Percentiles rank a stretch among this genome's conserved stretches.
Evolutionary conservation across 1,140 invertebrate genomes (phyloP).

Genomic region (Zaprionus inermis): DNA sequence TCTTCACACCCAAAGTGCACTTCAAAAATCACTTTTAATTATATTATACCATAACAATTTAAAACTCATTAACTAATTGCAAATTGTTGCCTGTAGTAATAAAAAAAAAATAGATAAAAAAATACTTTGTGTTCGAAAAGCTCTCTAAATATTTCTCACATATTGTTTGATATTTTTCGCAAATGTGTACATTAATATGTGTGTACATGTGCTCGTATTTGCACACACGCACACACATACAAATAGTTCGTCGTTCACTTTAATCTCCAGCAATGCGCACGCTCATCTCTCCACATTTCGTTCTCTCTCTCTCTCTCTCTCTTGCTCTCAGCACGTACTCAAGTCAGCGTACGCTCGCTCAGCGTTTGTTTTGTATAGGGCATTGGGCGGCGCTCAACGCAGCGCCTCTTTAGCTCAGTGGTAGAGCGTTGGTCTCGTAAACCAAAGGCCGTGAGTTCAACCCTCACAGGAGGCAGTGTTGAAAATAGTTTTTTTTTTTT

Average conservation of each 20-base stretch:
- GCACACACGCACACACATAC: background rate
- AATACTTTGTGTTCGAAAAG: background rate
- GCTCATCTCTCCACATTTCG: slow-evolving; percentile 25
- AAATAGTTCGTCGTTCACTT: slow-evolving; percentile 17
- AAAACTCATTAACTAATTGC: slow-evolving; percentile 10
- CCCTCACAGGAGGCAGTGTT: slow-evolving; percentile 86
- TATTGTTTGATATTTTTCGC: slow-evolving; percentile 17
- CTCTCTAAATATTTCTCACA: background rate
- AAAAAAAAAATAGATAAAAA: background rate
- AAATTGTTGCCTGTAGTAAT: background rate
- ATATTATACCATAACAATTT: background rate
- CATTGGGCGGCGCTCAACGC: slow-evolving; percentile 32
- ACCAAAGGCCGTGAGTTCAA: slow-evolving; percentile 96
- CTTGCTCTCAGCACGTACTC: slow-evolving; percentile 7
- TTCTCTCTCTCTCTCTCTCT: slow-evolving; percentile 6
- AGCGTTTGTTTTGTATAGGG: slow-evolving; percentile 23
- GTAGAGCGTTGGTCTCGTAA: slow-evolving; percentile 97
- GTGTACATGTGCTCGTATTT: background rate
- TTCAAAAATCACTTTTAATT: background rate
- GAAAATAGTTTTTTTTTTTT: background rate
- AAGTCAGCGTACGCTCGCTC: background rate
- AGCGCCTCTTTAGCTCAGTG: slow-evolving; percentile 94
- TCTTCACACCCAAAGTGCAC: background rate
- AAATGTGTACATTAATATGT: slow-evolving; percentile 7
- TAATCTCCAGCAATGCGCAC: slow-evolving; percentile 49